These are phyloP conservation scores for Erebia aethiops DNA, from an alignment of 2,888 invertebrate species.

Conservation along the genomic window DNA sequence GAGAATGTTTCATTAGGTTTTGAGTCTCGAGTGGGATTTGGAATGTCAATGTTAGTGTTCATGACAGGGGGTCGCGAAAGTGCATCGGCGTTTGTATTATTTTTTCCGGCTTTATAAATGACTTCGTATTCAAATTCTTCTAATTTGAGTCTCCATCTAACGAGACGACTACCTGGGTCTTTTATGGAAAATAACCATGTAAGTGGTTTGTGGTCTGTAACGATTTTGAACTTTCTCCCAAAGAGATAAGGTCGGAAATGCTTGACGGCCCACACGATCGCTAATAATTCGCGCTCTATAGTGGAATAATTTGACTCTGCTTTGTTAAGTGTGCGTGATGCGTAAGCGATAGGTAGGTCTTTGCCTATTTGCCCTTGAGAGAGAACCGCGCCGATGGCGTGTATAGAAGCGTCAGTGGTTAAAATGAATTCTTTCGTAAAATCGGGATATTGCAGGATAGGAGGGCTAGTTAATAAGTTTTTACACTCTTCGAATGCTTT, in stretches of 20 bases:
- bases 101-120: conserved; percentile 46
- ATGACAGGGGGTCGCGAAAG: conserved; percentile 42
- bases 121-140: conserved; percentile 38
- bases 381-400: conserved; percentile 46
- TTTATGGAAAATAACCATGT: conserved; percentile 44
- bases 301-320: conserved; percentile 44
- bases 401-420: conserved; percentile 41
- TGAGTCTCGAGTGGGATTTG: conserved; percentile 7
- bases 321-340: conserved; percentile 44
- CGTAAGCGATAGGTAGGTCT: conserved; percentile 43
- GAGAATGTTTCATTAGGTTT: neutral
- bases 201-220: conserved; percentile 43
- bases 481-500: conserved; percentile 42
- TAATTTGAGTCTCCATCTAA: conserved; percentile 42
- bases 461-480: conserved; percentile 37
- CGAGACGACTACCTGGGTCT: conserved; percentile 44
- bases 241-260: conserved; percentile 30
- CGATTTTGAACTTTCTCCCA: conserved; percentile 39
- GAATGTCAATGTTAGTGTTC: conserved; percentile 35
- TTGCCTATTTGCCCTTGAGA: conserved; percentile 45
- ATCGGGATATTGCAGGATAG: conserved; percentile 53
- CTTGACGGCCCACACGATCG: conserved; percentile 43
- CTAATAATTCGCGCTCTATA: conserved; percentile 44
- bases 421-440: conserved; percentile 47
- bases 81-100: conserved; percentile 47